These are phyloP conservation scores for Phrynocephalus guinanensis DNA, from an alignment of 2,797 vertebrate species.

Conservation along the genomic window DNA sequence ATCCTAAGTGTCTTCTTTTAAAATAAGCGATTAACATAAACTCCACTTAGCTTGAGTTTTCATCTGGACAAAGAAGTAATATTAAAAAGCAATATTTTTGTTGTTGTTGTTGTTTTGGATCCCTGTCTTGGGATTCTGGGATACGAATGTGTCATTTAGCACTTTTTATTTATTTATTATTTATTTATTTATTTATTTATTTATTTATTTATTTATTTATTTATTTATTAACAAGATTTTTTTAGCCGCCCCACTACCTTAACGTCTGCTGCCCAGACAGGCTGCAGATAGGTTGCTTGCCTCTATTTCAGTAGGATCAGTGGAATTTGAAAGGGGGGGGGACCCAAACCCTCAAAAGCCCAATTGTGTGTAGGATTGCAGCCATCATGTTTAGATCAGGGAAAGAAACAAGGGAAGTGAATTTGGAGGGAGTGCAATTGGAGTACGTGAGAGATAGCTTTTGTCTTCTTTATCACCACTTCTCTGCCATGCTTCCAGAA, in stretches of 20 bases:
- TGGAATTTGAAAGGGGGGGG: constrained; percentile 14
- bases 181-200: no score
- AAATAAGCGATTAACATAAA: constrained; percentile 41
- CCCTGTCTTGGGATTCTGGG: neutral
- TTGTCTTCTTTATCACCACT: constrained; percentile 67
- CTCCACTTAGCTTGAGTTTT: constrained; percentile 64
- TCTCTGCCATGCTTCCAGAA: constrained; percentile 64
- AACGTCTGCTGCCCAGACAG: constrained; percentile 57
- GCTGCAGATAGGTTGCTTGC: neutral
- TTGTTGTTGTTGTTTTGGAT: constrained; percentile 63
- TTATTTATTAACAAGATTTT: no score
- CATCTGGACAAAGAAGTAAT: constrained; percentile 69
- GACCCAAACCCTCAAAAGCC: no score
- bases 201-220: no score
- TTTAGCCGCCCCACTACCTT: constrained; percentile 13
- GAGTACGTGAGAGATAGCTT: constrained; percentile 66
- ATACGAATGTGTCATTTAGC: neutral
- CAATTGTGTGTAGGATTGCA: constrained; percentile 16
- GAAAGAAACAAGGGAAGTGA: constrained; percentile 60
- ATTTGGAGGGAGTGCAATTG: constrained; percentile 64
- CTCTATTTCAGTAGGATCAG: constrained; percentile 6
- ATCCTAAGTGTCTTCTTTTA: neutral
- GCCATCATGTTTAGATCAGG: constrained; percentile 64
- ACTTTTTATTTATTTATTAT: no score
- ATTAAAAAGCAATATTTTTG: constrained; percentile 68